phyloP scores from a whole-genome alignment of 2,113 vertebrate species.

The Salvelinus namaycush region DNA sequence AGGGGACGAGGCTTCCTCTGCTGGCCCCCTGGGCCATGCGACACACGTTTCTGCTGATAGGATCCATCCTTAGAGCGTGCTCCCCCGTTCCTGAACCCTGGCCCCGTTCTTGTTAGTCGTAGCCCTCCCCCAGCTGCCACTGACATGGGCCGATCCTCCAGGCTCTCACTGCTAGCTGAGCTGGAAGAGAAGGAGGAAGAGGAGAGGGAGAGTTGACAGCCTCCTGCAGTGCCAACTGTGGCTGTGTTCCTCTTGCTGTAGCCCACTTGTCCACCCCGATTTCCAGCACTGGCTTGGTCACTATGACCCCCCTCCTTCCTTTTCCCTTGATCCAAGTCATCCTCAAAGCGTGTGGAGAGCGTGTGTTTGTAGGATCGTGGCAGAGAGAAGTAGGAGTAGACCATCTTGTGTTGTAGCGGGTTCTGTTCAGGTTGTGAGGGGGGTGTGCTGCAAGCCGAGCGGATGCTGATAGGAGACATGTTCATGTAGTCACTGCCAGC shows the following conservation, averaged over 20 bases:
- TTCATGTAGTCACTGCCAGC: constrained; percentile 78
- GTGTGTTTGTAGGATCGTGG: constrained; percentile 76
- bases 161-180: constrained; percentile 82
- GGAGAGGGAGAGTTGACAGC: constrained; percentile 74
- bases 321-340: constrained; percentile 69
- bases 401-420: constrained; percentile 71
- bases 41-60: constrained; percentile 65
- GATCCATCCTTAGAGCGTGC: constrained; percentile 64
- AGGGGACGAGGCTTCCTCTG: constrained; percentile 67
- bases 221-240: constrained; percentile 60
- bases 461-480: constrained; percentile 77
- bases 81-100: constrained; percentile 63
- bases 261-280: constrained; percentile 51
- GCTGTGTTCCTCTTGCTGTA: constrained; percentile 69
- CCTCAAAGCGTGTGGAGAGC: constrained; percentile 68
- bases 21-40: constrained; percentile 65
- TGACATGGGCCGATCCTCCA: constrained; percentile 74
- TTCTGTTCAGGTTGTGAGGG: constrained; percentile 73
- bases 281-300: constrained; percentile 47
- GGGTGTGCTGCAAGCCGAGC: constrained; percentile 71
- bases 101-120: constrained; percentile 60
- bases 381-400: constrained; percentile 76
- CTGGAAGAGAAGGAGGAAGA: constrained; percentile 81
- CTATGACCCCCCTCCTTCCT: constrained; percentile 54
- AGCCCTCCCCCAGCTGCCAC: constrained; percentile 57